A percentile compares a stretch with the other conserved stretches of the same genome.
phyloP scores from a whole-genome alignment of 37 sponge, comb jelly and placozoan species.

The Oscarella lobularis region DNA sequence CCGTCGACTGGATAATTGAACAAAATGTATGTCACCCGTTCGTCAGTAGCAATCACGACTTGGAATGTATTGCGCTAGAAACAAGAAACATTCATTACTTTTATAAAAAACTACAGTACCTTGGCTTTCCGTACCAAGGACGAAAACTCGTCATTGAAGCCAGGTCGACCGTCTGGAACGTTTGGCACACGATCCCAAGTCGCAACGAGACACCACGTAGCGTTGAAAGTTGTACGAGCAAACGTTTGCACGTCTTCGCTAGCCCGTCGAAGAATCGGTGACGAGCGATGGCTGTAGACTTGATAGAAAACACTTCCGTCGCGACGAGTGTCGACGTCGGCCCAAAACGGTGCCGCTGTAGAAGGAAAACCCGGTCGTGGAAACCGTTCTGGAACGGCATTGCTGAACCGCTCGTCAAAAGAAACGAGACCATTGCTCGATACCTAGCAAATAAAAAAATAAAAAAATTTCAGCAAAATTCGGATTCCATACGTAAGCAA shows the following conservation, averaged over 20 bases:
- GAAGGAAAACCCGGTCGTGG: not conserved
- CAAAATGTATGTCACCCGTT: not conserved
- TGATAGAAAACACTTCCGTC: not conserved
- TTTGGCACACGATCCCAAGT: not conserved
- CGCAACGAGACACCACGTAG: not conserved
- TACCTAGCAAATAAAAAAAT: not conserved
- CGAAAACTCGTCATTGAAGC: not conserved
- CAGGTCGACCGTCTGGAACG: not conserved
- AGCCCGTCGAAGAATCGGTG: not conserved
- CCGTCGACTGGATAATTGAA: no score
- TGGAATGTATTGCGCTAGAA: constrained; percentile 1
- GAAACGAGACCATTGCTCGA: not conserved
- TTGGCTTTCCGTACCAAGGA: no score
- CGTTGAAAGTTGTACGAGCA: not conserved
- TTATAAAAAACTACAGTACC: no score
- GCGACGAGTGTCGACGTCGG: not conserved
- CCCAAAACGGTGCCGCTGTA: not conserved
- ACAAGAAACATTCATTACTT: no score
- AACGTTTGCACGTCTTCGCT: not conserved
- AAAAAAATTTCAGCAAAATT: not conserved
- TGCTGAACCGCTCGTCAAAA: not conserved
- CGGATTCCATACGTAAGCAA: not conserved
- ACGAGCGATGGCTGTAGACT: not conserved
- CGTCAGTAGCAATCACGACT: not conserved
- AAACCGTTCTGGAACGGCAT: not conserved